Percentiles rank a stretch among this genome's conserved stretches.
These are phyloP conservation scores for Periphyllus acericola DNA, from an alignment of 2,888 invertebrate species.

Conservation along the genomic window DNA sequence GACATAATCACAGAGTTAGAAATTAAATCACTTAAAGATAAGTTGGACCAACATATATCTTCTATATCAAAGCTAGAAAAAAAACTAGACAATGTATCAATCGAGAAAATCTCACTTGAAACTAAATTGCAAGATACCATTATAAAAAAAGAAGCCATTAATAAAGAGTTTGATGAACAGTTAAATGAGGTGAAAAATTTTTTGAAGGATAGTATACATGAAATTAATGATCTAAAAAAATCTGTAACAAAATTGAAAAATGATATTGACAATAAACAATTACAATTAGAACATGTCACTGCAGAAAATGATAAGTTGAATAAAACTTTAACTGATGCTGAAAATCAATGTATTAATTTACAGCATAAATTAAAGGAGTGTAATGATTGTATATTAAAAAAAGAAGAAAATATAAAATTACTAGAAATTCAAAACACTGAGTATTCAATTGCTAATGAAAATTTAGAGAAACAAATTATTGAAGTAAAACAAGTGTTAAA, in stretches of 20 bases:
- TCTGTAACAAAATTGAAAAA: background rate
- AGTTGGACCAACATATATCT: background rate
- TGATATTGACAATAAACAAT: constrained; percentile 28
- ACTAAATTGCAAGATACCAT: constrained; percentile 1
- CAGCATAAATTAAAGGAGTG: constrained; percentile 11
- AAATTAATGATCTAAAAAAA: constrained; percentile 20
- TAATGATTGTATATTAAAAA: constrained; percentile 9
- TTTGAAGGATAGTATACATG: constrained; percentile 6
- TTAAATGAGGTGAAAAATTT: background rate
- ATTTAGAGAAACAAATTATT: constrained; percentile 18
- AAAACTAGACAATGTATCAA: background rate
- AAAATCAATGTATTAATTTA: constrained; percentile 19
- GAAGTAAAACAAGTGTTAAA: constrained; percentile 25
- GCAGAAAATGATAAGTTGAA: constrained; percentile 41
- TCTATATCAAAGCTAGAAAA: background rate
- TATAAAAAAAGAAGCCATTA: background rate
- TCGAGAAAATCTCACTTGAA: constrained; percentile 6
- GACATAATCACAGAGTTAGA: background rate
- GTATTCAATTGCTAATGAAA: background rate
- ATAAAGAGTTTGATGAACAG: constrained; percentile 2
- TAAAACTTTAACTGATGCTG: constrained; percentile 3
- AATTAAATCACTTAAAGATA: constrained; percentile 7
- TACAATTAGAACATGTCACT: constrained; percentile 20
- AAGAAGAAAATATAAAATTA: constrained; percentile 18
- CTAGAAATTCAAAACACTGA: background rate